Base-by-base conservation (phyloP, 53 echinoderm and acorn worm genomes). In the Temnopleurus reevesii region DNA sequence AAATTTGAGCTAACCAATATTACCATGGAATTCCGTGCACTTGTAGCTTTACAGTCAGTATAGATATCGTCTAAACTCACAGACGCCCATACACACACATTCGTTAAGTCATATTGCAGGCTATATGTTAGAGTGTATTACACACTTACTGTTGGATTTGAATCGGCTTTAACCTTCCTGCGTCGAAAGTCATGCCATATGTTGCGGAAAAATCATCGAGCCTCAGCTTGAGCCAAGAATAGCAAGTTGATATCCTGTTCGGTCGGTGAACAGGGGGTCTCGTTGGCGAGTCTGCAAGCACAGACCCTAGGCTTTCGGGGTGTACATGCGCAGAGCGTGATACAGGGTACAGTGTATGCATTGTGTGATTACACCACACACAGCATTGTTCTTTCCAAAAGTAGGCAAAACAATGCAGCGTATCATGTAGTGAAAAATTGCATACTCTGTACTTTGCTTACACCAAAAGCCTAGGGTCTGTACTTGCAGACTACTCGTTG, bases 171-270 rank as follows among this genome's bases (percentile, higher is more conserved):
- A 43, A 71, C 71, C 71, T 71, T 71, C 71, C 71, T 71, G 71
- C 23, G 41, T n/a, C n/a, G 21, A 71, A 71, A 71, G 71, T 71
- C 71, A 71, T 71, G 71, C 71, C 71, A 71, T 71, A 71, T 71
- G 71, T 71, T 41, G 71, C 71, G n/a, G 71, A n/a, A 41, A 41
- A 71, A 41, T 38, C 71, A 38, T 71, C 19, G 41, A 71, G 71
- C 71, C 71, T 71, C 79, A 21, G 79, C 28, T 13, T 8, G 79
- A 27, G 79, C 79, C 79, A 79, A 79, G 79, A 79, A 79, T 79
- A 79, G 79, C 46, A 79, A 79, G 46, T 5, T 17, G 51, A 79
- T 49, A 79, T 79, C 79, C 79, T 79, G 79, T 47, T 27, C 47
- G 8, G 53, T 51, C 15, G 49, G 71, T 71, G 71, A 71, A 71